Evolutionary conservation across 2,888 invertebrate species (phyloP).

Genomic region (Drosophila koepferae): DNA sequence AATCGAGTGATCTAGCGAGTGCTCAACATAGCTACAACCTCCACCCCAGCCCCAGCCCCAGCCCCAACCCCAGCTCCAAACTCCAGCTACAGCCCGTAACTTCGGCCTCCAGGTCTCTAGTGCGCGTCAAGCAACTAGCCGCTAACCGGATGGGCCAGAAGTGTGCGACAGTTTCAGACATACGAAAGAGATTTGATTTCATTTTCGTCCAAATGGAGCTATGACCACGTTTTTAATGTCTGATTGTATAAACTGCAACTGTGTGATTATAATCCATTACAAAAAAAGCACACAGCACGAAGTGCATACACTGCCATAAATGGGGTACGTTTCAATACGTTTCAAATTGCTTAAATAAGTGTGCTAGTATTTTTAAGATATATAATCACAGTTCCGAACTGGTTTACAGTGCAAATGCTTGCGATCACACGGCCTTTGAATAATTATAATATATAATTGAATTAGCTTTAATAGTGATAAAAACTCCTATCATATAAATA

Average conservation of each 20-base stretch:
- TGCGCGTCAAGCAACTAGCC: slow-evolving; percentile 13
- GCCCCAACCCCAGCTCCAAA: not conserved
- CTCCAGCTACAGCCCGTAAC: slow-evolving; percentile 17
- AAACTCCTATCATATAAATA: too few relatives aligned
- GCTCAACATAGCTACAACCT: slow-evolving; percentile 44
- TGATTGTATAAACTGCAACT: slow-evolving; percentile 51
- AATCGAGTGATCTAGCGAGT: slow-evolving; percentile 54
- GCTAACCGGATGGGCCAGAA: slow-evolving; percentile 66
- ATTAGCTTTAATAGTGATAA: too few relatives aligned
- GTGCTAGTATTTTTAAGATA: not conserved
- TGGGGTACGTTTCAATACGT: not conserved
- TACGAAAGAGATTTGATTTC: slow-evolving; percentile 68
- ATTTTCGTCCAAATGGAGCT: slow-evolving; percentile 67
- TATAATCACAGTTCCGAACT: not conserved
- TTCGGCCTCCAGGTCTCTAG: slow-evolving; percentile 4
- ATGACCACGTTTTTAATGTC: slow-evolving; percentile 67
- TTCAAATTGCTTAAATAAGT: not conserved
- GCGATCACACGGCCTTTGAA: not conserved
- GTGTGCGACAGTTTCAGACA: slow-evolving; percentile 64
- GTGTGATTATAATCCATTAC: slow-evolving; percentile 18
- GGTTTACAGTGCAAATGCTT: not conserved
- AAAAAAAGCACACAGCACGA: slow-evolving; percentile 1
- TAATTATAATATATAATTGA: too few relatives aligned
- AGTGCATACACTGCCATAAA: slow-evolving; percentile 38
- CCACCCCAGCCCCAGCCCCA: slow-evolving; percentile 16